phyloP scores from a whole-genome alignment of 2,797 vertebrate genomes.

The Buceros bicornis region DNA sequence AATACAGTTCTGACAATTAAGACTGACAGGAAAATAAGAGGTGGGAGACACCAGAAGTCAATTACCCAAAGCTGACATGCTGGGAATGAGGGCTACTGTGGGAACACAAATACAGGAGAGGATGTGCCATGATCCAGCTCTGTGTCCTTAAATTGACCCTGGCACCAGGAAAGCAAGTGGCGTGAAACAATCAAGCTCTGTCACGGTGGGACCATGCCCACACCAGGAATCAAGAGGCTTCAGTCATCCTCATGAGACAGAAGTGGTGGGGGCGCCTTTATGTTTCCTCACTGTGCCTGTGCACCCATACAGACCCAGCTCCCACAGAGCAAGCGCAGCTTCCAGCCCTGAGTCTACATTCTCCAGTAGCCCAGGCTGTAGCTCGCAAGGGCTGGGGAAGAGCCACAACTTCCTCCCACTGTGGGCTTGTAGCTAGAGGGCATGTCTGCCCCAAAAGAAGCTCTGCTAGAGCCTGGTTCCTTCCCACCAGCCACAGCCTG shows the following conservation, averaged over 20 bases:
- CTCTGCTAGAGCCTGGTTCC: neutral
- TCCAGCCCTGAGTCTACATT: neutral
- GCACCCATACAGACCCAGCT: neutral
- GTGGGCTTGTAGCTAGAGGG: neutral
- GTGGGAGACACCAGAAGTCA: neutral
- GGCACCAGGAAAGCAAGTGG: neutral
- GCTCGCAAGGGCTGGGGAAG: neutral
- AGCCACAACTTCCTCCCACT: neutral
- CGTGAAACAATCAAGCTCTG: neutral
- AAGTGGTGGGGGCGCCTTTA: rapidly evolving
- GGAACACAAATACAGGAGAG: neutral
- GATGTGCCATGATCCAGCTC: neutral
- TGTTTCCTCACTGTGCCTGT: neutral
- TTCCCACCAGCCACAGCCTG: neutral
- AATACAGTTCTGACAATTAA: neutral
- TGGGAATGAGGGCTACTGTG: neutral
- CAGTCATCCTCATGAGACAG: neutral
- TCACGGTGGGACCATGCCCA: neutral
- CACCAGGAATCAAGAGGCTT: neutral
- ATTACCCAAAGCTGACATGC: neutral
- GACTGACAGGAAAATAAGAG: neutral
- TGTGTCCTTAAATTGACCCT: neutral
- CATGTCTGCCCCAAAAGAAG: neutral
- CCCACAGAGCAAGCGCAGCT: neutral
- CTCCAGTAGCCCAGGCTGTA: neutral